These are phyloP conservation scores for Corvus cornix DNA, from an alignment of 2,113 vertebrate genomes.

Conservation along the genomic window DNA sequence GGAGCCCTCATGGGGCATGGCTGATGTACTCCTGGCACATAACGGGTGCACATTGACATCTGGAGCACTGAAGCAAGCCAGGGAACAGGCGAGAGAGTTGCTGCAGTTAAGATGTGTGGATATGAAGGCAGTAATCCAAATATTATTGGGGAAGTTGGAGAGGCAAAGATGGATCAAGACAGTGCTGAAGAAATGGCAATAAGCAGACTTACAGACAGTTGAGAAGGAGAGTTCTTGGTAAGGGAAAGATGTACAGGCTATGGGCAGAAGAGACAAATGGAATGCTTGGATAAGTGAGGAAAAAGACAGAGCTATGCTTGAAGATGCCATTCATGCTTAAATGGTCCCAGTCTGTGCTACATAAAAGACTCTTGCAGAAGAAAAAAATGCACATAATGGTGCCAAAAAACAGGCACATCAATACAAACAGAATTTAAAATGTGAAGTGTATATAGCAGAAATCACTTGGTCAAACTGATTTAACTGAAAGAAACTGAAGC, in stretches of 20 bases:
- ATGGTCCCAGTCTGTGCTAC: not conserved
- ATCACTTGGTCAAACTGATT: conserved; percentile 3
- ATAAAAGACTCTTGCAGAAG: not conserved
- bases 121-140: not conserved
- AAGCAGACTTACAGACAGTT: not conserved
- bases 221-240: not conserved
- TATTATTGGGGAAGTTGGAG: not conserved
- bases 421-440: conserved; percentile 38
- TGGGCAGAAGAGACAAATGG: not conserved
- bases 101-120: not conserved
- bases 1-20: not conserved
- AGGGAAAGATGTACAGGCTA: not conserved
- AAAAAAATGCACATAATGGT: not conserved
- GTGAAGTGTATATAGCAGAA: not conserved
- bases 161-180: not conserved
- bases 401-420: conserved; percentile 3
- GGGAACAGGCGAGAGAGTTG: not conserved
- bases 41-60: accelerated
- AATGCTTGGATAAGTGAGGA: not conserved
- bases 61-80: not conserved
- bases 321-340: not conserved
- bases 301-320: not conserved
- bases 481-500: conserved; percentile 4
- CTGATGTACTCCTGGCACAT: accelerated
- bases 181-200: not conserved